Evolutionary conservation across 2,888 invertebrate genomes (phyloP), one percentile per base, ranked within the genome.

Genomic region (Ophioninae sp.): DNA sequence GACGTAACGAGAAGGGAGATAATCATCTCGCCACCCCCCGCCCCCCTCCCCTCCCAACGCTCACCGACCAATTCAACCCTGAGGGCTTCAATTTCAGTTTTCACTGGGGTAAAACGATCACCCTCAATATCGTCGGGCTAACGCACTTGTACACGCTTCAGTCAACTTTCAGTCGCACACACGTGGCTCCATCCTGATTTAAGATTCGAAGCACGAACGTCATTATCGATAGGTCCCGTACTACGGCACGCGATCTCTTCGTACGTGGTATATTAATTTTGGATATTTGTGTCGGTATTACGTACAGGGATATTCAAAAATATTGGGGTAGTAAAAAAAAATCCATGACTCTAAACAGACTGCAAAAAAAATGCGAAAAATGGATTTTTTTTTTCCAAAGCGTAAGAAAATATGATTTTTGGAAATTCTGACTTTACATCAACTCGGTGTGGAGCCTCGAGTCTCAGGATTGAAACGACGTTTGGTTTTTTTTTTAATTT

Each of bases 201-300:
- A 79, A 88, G 86, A 89, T 89, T 88, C 87, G 87, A 87, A 81
- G 86, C 89, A 89, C 89, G 89, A 89, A 89, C 87, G 87, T 88
- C 87, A 88, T 89, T 89, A 88, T 86, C 85, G 85, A 83, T 82
- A 75, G 79, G 81, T 80, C 80, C 81, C 83, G 78, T 72, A 72
- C 77, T 68, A 81, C 56, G 84, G 77, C 85, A 73, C 79, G 67
- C 79, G 68, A 79, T 6, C 39, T 30, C 41, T 41, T 67, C 13
- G 67, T 44, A 74, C 72, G 37, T 65, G 5, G 23, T n/a, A 41
- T n/a, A 20, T 59, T 59, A 20, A 44, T 30, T 30, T 72, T 7
- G 20, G 20, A 57, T 57, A 62, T 57, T 21, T 30, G 39, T 30
- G 39, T 39, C 37, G 7, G 13, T 39, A 2, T 59, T 72, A n/a